Percentiles rank a stretch among this genome's conserved stretches.
Evolutionary conservation across 2,113 vertebrate genomes (phyloP).

Genomic region (Dromas ardeola): DNA sequence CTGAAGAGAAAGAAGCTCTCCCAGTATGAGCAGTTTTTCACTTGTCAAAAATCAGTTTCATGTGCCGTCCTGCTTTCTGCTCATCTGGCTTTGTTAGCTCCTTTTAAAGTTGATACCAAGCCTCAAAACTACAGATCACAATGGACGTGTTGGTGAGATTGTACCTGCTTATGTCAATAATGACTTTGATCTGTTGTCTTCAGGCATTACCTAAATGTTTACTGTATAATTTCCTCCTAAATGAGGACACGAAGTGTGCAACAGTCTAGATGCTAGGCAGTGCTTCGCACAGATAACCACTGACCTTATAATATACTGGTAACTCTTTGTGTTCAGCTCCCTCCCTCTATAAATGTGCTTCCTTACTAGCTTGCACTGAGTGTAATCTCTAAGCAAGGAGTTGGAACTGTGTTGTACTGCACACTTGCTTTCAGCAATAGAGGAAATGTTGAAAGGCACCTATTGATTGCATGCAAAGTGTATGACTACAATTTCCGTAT

Average conservation of each 20-base stretch:
- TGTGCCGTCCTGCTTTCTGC: neutral
- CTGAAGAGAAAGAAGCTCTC: slow-evolving; percentile 8
- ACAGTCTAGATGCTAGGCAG: neutral
- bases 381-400: neutral
- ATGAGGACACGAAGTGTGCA: neutral
- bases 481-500: neutral
- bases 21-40: slow-evolving; percentile 15
- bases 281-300: neutral
- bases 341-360: neutral
- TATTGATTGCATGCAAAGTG: neutral
- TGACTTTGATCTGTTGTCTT: neutral
- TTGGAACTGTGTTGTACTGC: neutral
- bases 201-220: neutral
- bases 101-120: neutral
- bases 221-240: neutral
- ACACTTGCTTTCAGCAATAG: neutral
- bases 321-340: neutral
- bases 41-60: slow-evolving; percentile 46
- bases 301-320: neutral
- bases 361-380: neutral
- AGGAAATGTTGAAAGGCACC: neutral
- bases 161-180: neutral
- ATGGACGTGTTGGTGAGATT: neutral
- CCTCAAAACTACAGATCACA: neutral
- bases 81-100: neutral